phyloP scores from a whole-genome alignment of 2,797 vertebrate species.

The Poeciliopsis infans region DNA sequence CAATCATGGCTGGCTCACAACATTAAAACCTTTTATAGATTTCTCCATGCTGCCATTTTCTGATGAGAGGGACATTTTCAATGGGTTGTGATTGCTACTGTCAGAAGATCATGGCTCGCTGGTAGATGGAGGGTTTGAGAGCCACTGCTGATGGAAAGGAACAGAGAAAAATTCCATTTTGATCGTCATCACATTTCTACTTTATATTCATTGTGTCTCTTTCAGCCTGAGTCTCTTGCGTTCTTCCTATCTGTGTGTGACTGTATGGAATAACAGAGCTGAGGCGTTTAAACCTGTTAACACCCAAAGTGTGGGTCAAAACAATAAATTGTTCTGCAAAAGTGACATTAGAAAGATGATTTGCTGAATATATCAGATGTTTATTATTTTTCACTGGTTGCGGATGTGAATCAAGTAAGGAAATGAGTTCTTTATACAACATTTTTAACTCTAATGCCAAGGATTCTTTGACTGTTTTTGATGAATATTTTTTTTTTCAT shows the following conservation, averaged over 20 bases:
- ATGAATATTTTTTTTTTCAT: not conserved
- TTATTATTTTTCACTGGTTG: constrained; percentile 8
- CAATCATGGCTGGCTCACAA: constrained; percentile 72
- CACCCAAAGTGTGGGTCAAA: constrained; percentile 35
- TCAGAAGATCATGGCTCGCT: constrained; percentile 54
- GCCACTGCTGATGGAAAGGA: constrained; percentile 17
- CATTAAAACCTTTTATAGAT: constrained; percentile 82
- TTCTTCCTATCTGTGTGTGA: constrained; percentile 13
- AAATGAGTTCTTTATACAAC: not conserved
- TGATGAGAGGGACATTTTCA: constrained; percentile 71
- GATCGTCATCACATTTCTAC: constrained; percentile 38
- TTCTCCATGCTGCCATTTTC: constrained; percentile 72
- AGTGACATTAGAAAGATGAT: constrained; percentile 18
- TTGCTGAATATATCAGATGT: constrained; percentile 21
- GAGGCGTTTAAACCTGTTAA: constrained; percentile 30
- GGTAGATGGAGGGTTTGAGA: constrained; percentile 36
- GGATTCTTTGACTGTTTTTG: not conserved
- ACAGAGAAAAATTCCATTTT: constrained; percentile 37
- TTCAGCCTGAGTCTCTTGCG: constrained; percentile 14
- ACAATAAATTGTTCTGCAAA: constrained; percentile 27
- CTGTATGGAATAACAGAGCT: constrained; percentile 8
- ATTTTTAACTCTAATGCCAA: not conserved
- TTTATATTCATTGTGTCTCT: constrained; percentile 46
- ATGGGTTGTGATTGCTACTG: constrained; percentile 73
- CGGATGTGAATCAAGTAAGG: not conserved